These are phyloP conservation scores for Phaedon cochleariae DNA, from an alignment of 2,888 invertebrate genomes.

Conservation along the genomic window DNA sequence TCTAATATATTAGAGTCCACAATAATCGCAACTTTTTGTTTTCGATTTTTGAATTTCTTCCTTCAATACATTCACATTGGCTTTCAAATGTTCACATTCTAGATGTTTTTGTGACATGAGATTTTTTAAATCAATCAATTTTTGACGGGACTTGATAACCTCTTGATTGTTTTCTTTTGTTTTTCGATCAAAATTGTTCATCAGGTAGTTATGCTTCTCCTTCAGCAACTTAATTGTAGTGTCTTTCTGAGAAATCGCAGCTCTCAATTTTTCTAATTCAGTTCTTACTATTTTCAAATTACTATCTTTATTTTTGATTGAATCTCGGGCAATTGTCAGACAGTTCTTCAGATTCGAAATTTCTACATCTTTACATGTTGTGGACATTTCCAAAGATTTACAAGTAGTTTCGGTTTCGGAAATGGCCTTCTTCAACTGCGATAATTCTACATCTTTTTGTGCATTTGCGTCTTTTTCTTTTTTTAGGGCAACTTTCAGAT, in stretches of 20 bases:
- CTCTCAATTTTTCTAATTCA: not conserved
- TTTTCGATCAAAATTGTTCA: not conserved
- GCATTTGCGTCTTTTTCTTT: not conserved
- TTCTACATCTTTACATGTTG: not conserved
- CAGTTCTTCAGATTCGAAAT: not conserved
- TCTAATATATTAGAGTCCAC: constrained; percentile 18
- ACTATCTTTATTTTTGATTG: not conserved
- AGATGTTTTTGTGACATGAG: not conserved
- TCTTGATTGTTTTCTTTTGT: not conserved
- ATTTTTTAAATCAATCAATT: not conserved
- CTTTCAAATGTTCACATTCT: not conserved
- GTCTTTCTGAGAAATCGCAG: not conserved
- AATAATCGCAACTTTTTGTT: constrained; percentile 18
- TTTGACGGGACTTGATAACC: not conserved
- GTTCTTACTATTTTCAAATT: not conserved
- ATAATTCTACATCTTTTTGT: not conserved
- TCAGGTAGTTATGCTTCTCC: not conserved
- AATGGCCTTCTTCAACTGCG: not conserved
- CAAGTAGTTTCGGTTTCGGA: not conserved
- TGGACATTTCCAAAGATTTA: not conserved
- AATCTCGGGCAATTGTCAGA: not conserved
- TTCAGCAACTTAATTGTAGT: not conserved
- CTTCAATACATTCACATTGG: not conserved
- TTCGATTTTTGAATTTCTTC: not conserved
- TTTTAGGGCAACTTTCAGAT: not conserved